Evolutionary conservation across 2,113 vertebrate species (phyloP), one percentile per base, ranked within the genome.

Genomic region (Odontesthes bonariensis): DNA sequence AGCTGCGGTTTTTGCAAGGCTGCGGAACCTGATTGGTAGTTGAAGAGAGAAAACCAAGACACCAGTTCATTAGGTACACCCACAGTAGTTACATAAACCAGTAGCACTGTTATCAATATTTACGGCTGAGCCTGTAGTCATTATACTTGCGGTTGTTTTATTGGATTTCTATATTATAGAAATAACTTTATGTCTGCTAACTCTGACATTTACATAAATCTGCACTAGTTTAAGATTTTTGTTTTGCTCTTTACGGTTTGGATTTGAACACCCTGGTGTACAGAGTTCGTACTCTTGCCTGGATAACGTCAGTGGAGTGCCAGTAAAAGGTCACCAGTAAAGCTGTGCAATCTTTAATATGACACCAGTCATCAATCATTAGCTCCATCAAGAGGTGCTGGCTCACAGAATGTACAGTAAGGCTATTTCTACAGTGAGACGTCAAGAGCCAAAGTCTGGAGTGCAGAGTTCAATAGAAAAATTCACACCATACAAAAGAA

Each of bases 291-390:
- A 8, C 63, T 40, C 63, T 67, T 32, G 16, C 6, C 32, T 38
- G 0, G 0, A 27, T 69, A 22, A 60, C 8, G 40, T 64, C 62
- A 71, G 49, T 14, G 6, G 2, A 59, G 35, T 55, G 53, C 57
- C 42, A 71, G 63, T 66, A 31, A 86, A 81, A 87, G 75, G 63
- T 71, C 58, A 73, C 59, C 22, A n/a, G 40, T 76, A 53, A 69
- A 73, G 33, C 19, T 5, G 14, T 44, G 10, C 1, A 10, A 79
- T 60, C 72, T 78, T 64, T 63, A 75, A 64, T 77, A 31, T 35
- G 85, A 78, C 65, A 61, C 71, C 31, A 27, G 22, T 63, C 62
- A 71, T 88, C 83, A 88, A 85, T 64, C 58, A 73, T 86, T 63
- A 79, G 69, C 72, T 8, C 20, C 44, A 57, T 53, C 63, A 61